Evolutionary conservation across 1,140 invertebrate species (phyloP).

Genomic region (Heliconius hewitsoni): DNA sequence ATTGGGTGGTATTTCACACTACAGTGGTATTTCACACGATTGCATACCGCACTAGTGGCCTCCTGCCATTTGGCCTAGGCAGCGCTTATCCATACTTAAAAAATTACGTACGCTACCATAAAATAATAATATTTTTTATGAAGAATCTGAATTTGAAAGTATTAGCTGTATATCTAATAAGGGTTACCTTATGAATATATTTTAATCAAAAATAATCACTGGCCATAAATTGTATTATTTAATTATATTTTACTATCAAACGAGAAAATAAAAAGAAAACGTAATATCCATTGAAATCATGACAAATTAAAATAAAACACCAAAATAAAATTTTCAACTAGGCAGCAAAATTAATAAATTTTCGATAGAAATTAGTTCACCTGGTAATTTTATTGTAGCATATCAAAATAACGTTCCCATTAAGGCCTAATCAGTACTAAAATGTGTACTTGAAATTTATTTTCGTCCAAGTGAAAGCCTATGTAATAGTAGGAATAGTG

Average conservation of each 20-base stretch:
- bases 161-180: no score
- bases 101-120: no score
- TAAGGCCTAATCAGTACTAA: slow-evolving; percentile 33
- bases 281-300: not conserved
- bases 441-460: slow-evolving; percentile 35
- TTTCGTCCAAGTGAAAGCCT: slow-evolving; percentile 35
- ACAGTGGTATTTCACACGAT: no score
- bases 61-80: no score
- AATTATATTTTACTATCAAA: not conserved
- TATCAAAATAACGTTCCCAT: slow-evolving; percentile 37
- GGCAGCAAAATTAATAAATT: not conserved
- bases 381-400: slow-evolving; percentile 21
- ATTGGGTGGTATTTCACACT: no score
- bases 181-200: no score
- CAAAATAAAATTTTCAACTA: not conserved
- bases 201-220: no score
- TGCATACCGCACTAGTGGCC: no score
- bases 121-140: no score
- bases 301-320: not conserved
- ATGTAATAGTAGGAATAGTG: slow-evolving; percentile 35
- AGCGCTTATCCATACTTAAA: no score
- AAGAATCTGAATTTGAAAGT: no score
- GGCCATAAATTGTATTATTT: no score
- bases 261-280: not conserved
- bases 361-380: slow-evolving; percentile 22